These are phyloP conservation scores for Merodon equestris DNA, from an alignment of 2,888 invertebrate species.

Conservation along the genomic window DNA sequence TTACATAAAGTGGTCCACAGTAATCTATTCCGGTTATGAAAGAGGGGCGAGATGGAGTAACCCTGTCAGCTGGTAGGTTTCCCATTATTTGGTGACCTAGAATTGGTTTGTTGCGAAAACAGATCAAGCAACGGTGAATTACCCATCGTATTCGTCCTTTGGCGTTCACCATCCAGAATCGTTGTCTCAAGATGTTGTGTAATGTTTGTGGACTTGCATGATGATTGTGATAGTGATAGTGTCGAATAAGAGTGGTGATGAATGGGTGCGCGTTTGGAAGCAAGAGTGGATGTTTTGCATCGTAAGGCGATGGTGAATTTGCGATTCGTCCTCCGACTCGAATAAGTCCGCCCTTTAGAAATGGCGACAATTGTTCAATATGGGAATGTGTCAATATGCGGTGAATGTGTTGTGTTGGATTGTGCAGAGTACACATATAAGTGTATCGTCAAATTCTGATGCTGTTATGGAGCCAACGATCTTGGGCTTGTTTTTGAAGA, in stretches of 20 bases:
- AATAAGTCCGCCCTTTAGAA: constrained; percentile 21
- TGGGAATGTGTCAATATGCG: neutral
- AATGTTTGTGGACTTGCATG: constrained; percentile 19
- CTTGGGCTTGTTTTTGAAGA: constrained; percentile 10
- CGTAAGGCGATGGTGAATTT: constrained; percentile 5
- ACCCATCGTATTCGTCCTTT: constrained; percentile 7
- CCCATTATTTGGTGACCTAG: constrained; percentile 17
- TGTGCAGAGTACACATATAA: neutral
- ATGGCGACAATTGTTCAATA: constrained; percentile 4
- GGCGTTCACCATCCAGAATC: constrained; percentile 15
- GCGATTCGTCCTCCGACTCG: constrained; percentile 23
- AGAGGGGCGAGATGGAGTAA: constrained; percentile 1
- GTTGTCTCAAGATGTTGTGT: constrained; percentile 20
- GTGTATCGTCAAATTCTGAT: constrained; percentile 16
- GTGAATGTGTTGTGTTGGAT: constrained; percentile 14
- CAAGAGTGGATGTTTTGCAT: constrained; percentile 24
- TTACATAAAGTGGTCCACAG: constrained; percentile 27
- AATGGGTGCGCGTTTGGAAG: constrained; percentile 19
- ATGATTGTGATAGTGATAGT: constrained; percentile 3
- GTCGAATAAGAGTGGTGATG: constrained; percentile 8
- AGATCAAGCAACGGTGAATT: constrained; percentile 19
- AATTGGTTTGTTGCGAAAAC: constrained; percentile 26
- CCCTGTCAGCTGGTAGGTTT: constrained; percentile 5
- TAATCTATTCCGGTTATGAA: constrained; percentile 8
- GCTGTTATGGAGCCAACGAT: constrained; percentile 12